Evolutionary conservation across 2,888 invertebrate genomes (phyloP).

Genomic region (Agelastica alni): DNA sequence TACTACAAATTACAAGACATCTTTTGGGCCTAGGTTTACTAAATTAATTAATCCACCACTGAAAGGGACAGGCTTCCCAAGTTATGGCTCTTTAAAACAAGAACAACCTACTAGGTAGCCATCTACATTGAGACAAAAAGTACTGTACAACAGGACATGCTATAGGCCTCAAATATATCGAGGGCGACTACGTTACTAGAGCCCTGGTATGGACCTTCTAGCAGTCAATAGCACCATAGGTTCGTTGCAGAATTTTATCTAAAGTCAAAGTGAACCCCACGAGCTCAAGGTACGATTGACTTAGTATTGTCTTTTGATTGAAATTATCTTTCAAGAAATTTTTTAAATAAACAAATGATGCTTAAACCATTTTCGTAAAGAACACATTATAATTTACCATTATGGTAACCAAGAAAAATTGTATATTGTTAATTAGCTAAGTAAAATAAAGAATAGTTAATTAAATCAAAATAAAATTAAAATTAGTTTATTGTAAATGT

Average conservation of each 20-base stretch:
- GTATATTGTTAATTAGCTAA: no score
- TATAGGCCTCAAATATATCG: conserved; percentile 16
- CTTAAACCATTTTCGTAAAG: no score
- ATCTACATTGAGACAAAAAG: conserved; percentile 18
- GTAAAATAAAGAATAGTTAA: no score
- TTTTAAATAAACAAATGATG: neutral
- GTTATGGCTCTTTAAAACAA: conserved; percentile 20
- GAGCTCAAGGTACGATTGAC: conserved; percentile 41
- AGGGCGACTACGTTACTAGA: conserved; percentile 10
- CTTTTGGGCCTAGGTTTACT: neutral
- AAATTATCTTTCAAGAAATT: conserved; percentile 5
- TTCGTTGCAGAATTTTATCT: conserved; percentile 55
- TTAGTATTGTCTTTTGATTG: conserved; percentile 4
- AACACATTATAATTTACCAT: no score
- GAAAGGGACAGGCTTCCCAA: conserved; percentile 4
- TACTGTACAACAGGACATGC: conserved; percentile 20
- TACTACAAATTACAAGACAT: no score
- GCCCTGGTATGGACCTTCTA: conserved; percentile 42
- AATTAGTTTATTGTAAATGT: no score
- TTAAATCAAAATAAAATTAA: no score
- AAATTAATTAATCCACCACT: neutral
- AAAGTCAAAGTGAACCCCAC: conserved; percentile 49
- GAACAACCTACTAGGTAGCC: conserved; percentile 18
- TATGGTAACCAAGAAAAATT: no score
- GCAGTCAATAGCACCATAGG: conserved; percentile 57